Evolutionary conservation across 2,888 invertebrate species (phyloP).

Genomic region (Drosophila meridionalis): DNA sequence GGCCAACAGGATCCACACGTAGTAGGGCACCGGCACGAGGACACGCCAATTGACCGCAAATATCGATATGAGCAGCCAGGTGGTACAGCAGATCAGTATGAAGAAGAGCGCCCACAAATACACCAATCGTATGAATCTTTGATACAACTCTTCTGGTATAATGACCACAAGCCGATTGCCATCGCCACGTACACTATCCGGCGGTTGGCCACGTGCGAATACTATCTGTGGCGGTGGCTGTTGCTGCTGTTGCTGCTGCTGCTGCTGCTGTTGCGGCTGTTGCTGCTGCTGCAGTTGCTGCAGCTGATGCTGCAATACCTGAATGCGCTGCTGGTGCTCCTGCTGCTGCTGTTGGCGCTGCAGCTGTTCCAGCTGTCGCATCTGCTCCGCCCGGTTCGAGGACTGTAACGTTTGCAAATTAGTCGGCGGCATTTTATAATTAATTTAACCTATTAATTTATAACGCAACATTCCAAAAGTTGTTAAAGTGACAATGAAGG

Average conservation of each 20-base stretch:
- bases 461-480: not conserved
- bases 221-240: not conserved
- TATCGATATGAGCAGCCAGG: not conserved
- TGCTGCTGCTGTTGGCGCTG: not conserved
- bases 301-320: not conserved
- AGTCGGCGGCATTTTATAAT: slow-evolving; percentile 15
- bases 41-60: not conserved
- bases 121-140: not conserved
- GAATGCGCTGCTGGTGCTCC: not conserved
- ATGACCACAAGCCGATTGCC: not conserved
- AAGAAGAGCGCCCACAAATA: slow-evolving; percentile 11
- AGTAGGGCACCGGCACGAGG: slow-evolving; percentile 12
- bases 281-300: not conserved
- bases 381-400: not conserved
- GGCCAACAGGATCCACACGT: slow-evolving; percentile 13
- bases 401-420: not conserved
- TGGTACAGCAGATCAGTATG: not conserved
- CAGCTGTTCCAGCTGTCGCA: slow-evolving; percentile 5
- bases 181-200: not conserved
- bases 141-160: slow-evolving; percentile 2
- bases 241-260: slow-evolving; percentile 1
- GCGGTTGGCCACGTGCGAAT: not conserved
- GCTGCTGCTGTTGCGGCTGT: slow-evolving; percentile 1
- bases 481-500: slow-evolving; percentile 18
- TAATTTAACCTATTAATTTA: slow-evolving; percentile 24